phyloP scores from a whole-genome alignment of 30 jellyfish, hydroid and myxozoan species.

The Catostylus mosaicus region DNA sequence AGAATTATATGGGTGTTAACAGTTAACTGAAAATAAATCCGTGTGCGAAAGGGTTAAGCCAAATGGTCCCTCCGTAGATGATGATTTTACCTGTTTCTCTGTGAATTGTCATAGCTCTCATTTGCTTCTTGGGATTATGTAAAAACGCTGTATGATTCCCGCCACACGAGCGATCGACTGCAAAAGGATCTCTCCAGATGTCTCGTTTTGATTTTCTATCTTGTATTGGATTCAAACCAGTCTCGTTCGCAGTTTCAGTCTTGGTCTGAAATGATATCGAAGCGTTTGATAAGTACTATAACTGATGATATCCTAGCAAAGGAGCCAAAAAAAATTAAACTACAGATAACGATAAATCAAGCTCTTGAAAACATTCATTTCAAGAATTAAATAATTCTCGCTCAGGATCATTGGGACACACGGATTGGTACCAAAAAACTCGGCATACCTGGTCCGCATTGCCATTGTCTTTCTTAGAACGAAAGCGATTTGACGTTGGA shows the following conservation, averaged over 20 bases:
- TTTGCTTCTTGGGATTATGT: conserved; percentile 31
- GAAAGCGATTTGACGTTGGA: conserved; percentile 40
- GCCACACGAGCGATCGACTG: conserved; percentile 32
- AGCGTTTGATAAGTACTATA: neutral
- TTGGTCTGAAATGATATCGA: neutral
- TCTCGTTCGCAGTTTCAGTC: neutral
- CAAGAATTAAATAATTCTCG: too few relatives aligned
- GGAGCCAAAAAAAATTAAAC: too few relatives aligned
- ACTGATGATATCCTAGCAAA: too few relatives aligned
- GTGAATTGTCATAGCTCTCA: neutral
- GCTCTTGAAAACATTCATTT: too few relatives aligned
- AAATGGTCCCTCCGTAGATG: too few relatives aligned
- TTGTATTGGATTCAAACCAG: neutral
- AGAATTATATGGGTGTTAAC: too few relatives aligned
- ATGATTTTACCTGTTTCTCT: conserved; percentile 7
- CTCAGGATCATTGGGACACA: too few relatives aligned
- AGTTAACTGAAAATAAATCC: too few relatives aligned
- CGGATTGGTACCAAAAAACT: too few relatives aligned
- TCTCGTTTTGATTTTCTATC: neutral
- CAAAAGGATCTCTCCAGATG: conserved; percentile 28
- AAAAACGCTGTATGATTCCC: conserved; percentile 11
- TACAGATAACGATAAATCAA: too few relatives aligned
- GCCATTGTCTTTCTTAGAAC: conserved; percentile 11
- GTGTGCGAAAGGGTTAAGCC: too few relatives aligned
- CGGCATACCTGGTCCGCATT: neutral